Conservation (phyloP, 2,113 vertebrate species). For the Pelecanus crispus region DNA sequence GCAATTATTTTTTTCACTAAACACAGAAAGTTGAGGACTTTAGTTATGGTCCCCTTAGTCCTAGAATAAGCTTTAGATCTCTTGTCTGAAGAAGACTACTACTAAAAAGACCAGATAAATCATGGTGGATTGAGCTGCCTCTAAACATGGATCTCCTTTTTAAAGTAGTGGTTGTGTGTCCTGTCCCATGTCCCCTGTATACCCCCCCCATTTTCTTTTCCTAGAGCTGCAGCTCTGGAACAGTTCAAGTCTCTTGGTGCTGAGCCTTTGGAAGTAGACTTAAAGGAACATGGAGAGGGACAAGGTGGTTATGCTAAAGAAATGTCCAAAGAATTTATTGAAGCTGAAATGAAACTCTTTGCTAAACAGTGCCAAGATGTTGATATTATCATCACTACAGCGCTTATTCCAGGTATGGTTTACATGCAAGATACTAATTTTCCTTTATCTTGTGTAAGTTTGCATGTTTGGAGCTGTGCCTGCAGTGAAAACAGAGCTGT, state of each 20-base stretch:
- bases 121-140: background rate
- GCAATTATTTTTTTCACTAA: background rate
- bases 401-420: conserved; percentile 86
- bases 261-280: conserved; percentile 85
- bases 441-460: background rate
- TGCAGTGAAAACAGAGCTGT: background rate
- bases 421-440: background rate
- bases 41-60: background rate
- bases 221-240: conserved; percentile 87
- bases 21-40: background rate
- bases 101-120: background rate
- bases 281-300: conserved; percentile 89
- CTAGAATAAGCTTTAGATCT: background rate
- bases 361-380: conserved; percentile 88
- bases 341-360: conserved; percentile 91
- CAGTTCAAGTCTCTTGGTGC: conserved; percentile 95
- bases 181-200: too few species aligned
- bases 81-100: background rate
- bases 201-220: background rate
- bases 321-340: conserved; percentile 95
- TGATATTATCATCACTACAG: conserved; percentile 89
- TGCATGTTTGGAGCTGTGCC: background rate
- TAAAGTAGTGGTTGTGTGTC: background rate
- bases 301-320: conserved; percentile 90
- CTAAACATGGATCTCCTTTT: too few species aligned